phyloP scores from a whole-genome alignment of 2,113 vertebrate genomes.

The Centropristis striata region DNA sequence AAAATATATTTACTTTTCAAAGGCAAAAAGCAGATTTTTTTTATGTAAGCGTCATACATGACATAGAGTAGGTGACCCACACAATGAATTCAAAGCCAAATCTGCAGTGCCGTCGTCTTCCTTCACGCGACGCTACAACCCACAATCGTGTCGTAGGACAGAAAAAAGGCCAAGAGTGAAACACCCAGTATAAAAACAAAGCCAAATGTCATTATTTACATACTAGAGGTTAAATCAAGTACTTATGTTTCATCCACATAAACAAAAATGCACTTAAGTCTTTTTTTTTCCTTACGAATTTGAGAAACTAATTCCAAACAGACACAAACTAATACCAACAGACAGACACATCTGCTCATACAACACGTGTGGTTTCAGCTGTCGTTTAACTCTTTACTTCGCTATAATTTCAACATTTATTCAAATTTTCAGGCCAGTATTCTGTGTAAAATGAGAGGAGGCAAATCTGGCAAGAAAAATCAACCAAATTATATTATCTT shows the following conservation, averaged over 20 bases:
- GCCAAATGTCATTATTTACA: conserved; percentile 88
- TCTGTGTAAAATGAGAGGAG: not conserved
- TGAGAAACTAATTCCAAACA: conserved; percentile 62
- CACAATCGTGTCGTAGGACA: conserved; percentile 69
- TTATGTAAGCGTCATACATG: conserved; percentile 29
- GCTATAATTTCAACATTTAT: too few relatives aligned
- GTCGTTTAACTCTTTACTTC: conserved; percentile 44
- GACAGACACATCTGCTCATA: conserved; percentile 58
- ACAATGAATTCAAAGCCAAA: conserved; percentile 46
- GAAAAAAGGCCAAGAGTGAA: conserved; percentile 87
- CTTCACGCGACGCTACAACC: conserved; percentile 58
- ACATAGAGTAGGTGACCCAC: conserved; percentile 14
- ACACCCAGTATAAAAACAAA: conserved; percentile 81
- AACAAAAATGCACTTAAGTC: conserved; percentile 70
- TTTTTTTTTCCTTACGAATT: conserved; percentile 42
- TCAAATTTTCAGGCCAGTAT: not conserved
- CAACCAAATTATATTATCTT: too few relatives aligned
- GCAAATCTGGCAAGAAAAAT: not conserved
- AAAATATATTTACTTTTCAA: conserved; percentile 36
- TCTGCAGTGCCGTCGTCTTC: conserved; percentile 47
- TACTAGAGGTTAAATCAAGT: conserved; percentile 78
- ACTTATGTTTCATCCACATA: conserved; percentile 67
- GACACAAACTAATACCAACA: conserved; percentile 55
- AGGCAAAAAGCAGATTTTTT: conserved; percentile 34
- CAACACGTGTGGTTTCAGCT: conserved; percentile 55